Percentiles rank a stretch among this genome's conserved stretches.
Conservation (phyloP, 2,113 vertebrate species). For the Phylloscopus trochilus region DNA sequence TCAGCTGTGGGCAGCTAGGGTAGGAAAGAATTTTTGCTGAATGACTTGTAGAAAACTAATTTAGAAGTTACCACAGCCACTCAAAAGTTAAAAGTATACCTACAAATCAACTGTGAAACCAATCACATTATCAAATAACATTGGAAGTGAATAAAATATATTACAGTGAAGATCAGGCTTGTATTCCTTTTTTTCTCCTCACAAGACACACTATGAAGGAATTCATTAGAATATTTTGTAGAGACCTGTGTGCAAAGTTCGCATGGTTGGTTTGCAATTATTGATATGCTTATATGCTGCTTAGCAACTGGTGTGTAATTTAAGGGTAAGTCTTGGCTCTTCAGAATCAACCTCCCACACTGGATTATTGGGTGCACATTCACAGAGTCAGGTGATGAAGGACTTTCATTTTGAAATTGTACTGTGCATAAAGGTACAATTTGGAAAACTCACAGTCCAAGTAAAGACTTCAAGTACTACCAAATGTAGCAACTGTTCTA, state of each 20-base stretch:
- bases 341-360: background rate
- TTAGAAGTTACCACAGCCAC: constrained; percentile 12
- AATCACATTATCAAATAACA: background rate
- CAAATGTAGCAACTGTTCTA: background rate
- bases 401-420: background rate
- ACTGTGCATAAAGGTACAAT: background rate
- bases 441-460: background rate
- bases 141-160: background rate
- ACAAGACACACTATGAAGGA: background rate
- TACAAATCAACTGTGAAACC: constrained; percentile 16
- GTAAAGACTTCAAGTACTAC: background rate
- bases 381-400: background rate
- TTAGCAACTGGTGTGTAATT: background rate
- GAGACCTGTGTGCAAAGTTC: background rate
- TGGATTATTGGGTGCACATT: background rate
- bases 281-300: background rate
- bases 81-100: constrained; percentile 6
- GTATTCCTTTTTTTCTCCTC: background rate
- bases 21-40: constrained; percentile 41
- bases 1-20: constrained; percentile 2
- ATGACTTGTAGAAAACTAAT: constrained; percentile 22
- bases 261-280: background rate
- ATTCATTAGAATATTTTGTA: background rate
- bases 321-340: background rate
- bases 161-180: background rate